A percentile compares a stretch with the other conserved stretches of the same genome.
These are phyloP conservation scores for Rhodinocichla rosea DNA, from an alignment of 2,113 vertebrate species.

Conservation along the genomic window DNA sequence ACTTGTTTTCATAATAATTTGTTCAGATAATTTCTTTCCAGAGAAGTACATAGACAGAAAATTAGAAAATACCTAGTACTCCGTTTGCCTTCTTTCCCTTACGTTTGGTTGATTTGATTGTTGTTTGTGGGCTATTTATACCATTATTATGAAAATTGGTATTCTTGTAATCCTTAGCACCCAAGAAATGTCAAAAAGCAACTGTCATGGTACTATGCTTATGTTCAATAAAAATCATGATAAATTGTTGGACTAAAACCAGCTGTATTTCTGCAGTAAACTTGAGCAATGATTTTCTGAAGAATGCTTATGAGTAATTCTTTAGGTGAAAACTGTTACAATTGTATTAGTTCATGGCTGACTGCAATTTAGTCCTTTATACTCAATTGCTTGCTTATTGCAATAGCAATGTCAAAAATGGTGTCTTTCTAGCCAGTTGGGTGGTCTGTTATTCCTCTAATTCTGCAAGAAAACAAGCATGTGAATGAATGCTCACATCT, in stretches of 20 bases:
- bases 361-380: background rate
- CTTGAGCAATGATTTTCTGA: background rate
- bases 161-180: background rate
- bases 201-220: background rate
- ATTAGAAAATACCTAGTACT: background rate
- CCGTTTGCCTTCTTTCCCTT: background rate
- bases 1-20: background rate
- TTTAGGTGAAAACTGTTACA: background rate
- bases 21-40: background rate
- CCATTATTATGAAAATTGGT: background rate
- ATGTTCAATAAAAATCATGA: background rate
- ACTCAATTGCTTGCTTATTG: background rate
- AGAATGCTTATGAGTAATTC: background rate
- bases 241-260: background rate
- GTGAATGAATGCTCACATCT: background rate
- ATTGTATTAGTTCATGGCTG: background rate
- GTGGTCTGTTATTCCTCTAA: background rate
- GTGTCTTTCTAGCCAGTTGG: accelerated
- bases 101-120: background rate
- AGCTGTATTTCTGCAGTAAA: background rate
- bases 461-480: background rate
- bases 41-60: background rate
- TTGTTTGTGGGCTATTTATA: background rate
- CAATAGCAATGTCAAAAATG: background rate
- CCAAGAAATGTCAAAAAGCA: background rate